These are phyloP conservation scores for silkworm (Bombyx mori) DNA, from an alignment of 1,140 invertebrate genomes.

Conservation along the genomic window DNA sequence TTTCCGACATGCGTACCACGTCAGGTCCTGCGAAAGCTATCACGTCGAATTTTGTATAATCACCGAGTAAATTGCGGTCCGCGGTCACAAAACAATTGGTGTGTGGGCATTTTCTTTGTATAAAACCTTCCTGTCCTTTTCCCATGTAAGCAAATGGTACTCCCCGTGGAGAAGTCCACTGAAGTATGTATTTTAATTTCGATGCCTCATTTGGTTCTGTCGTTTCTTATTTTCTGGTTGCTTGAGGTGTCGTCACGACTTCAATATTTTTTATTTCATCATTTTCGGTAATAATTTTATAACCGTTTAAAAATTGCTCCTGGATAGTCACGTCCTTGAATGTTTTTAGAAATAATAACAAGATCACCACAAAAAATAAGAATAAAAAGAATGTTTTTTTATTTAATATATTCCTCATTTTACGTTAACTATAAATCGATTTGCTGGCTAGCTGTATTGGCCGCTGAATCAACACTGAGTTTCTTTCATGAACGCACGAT, in stretches of 20 bases:
- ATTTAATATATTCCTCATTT: neutral
- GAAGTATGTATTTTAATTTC: slow-evolving; percentile 42
- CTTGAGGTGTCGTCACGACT: neutral
- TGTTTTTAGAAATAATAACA: slow-evolving; percentile 3
- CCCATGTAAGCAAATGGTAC: slow-evolving; percentile 43
- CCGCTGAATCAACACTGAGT: neutral
- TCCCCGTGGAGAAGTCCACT: slow-evolving; percentile 36
- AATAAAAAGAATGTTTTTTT: neutral
- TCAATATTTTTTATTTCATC: too few relatives aligned
- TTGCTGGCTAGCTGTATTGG: too few relatives aligned
- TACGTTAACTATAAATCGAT: neutral
- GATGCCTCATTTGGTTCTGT: slow-evolving; percentile 5
- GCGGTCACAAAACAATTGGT: slow-evolving; percentile 45
- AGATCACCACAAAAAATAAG: neutral
- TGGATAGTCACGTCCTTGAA: neutral
- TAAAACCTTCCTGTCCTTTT: slow-evolving; percentile 30
- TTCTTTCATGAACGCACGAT: slow-evolving; percentile 3
- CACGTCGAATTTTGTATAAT: slow-evolving; percentile 47
- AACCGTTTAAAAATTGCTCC: slow-evolving; percentile 1
- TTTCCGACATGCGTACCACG: slow-evolving; percentile 14
- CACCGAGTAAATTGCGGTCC: slow-evolving; percentile 28
- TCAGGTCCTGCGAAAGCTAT: slow-evolving; percentile 46
- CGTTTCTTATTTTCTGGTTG: neutral
- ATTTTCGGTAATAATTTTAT: slow-evolving; percentile 1
- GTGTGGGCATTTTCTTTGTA: slow-evolving; percentile 31